These are phyloP conservation scores for Craseonycteris thonglongyai DNA, from an alignment of 2,113 vertebrate species.

Conservation along the genomic window DNA sequence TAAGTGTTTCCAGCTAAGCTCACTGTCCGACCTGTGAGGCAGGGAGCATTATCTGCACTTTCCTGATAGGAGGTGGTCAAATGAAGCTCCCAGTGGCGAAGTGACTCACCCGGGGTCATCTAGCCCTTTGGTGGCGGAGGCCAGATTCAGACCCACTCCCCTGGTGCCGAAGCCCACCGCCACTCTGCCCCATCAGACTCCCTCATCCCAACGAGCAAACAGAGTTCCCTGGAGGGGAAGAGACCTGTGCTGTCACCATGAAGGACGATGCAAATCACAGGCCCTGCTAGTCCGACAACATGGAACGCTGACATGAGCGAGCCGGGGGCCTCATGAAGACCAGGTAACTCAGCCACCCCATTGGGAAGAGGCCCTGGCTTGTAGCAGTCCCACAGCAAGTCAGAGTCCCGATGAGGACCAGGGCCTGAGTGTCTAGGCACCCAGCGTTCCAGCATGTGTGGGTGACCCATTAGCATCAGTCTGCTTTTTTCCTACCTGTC, in stretches of 20 bases:
- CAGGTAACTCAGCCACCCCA: not conserved
- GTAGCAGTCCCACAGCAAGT: not conserved
- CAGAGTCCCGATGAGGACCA: too few relatives aligned
- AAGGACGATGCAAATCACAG: not conserved
- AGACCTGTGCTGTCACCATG: rapidly evolving
- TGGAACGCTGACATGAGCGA: not conserved
- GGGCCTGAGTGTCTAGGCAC: not conserved
- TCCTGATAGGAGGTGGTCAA: not conserved
- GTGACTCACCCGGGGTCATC: not conserved
- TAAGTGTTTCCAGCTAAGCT: not conserved
- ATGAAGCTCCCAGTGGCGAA: not conserved
- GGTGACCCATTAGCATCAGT: not conserved
- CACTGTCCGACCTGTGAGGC: not conserved
- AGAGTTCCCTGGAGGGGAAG: not conserved
- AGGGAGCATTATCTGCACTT: not conserved
- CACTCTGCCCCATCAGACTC: rapidly evolving
- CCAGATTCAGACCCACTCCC: not conserved
- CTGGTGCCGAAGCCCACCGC: rapidly evolving
- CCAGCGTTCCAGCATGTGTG: not conserved
- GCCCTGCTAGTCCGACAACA: not conserved
- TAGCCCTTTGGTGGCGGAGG: not conserved
- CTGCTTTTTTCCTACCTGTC: not conserved
- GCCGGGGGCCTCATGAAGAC: not conserved
- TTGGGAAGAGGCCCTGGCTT: not conserved
- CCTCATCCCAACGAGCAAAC: too few relatives aligned